A percentile compares a stretch with the other conserved stretches of the same genome.
Evolutionary conservation across 2,888 invertebrate genomes (phyloP).

Genomic region (Agrilus mali): DNA sequence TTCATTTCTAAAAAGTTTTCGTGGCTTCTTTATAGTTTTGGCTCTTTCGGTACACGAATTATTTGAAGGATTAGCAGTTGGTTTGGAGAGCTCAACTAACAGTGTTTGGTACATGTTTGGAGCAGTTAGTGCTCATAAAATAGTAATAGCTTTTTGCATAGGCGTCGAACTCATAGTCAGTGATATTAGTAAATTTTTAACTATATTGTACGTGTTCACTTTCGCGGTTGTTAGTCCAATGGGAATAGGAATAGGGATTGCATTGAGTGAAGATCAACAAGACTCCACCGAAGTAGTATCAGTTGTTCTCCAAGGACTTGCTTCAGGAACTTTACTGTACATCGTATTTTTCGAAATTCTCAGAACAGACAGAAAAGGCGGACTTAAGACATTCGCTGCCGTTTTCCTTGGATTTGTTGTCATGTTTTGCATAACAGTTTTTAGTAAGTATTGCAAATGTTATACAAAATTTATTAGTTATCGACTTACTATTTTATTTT

Average conservation of each 20-base stretch:
- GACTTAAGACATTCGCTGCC: slow-evolving; percentile 52
- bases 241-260: slow-evolving; percentile 64
- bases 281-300: slow-evolving; percentile 49
- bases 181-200: slow-evolving; percentile 47
- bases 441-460: slow-evolving; percentile 16
- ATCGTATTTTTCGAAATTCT: slow-evolving; percentile 96
- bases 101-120: slow-evolving; percentile 70
- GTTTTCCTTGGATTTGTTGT: slow-evolving; percentile 55
- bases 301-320: slow-evolving; percentile 67
- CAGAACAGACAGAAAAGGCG: slow-evolving; percentile 42
- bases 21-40: slow-evolving; percentile 66
- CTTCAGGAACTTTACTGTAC: slow-evolving; percentile 85
- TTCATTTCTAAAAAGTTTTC: slow-evolving; percentile 34
- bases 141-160: slow-evolving; percentile 79
- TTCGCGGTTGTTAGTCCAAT: slow-evolving; percentile 71
- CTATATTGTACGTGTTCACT: slow-evolving; percentile 55
- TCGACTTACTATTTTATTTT: too few relatives aligned
- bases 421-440: slow-evolving; percentile 45
- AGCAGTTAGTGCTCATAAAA: slow-evolving; percentile 73
- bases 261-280: slow-evolving; percentile 46
- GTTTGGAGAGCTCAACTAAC: slow-evolving; percentile 50
- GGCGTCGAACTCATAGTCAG: slow-evolving; percentile 70
- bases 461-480: too few relatives aligned
- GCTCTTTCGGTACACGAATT: slow-evolving; percentile 78
- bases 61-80: slow-evolving; percentile 76